Conservation (phyloP, 2,113 vertebrate genomes). For the Beaufortia kweichowensis region DNA sequence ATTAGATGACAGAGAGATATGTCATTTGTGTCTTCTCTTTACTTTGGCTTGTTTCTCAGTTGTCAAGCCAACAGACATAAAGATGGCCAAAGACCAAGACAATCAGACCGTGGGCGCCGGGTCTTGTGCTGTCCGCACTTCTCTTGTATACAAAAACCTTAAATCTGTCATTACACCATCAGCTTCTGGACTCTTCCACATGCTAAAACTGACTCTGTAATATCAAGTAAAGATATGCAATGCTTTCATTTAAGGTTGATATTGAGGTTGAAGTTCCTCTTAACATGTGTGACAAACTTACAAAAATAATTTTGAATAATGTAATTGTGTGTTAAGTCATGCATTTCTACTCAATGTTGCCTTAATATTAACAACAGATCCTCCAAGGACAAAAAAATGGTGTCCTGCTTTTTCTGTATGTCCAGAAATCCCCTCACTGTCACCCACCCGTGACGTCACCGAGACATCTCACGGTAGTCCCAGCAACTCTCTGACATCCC, state of each 20-base stretch:
- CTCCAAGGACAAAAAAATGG: too few species aligned
- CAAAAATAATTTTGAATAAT: background rate
- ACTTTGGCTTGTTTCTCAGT: background rate
- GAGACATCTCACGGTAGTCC: background rate
- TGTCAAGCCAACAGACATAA: constrained; percentile 16
- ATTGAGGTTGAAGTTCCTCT: background rate
- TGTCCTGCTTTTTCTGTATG: background rate
- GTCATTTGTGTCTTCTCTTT: background rate
- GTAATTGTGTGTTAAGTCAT: too few species aligned
- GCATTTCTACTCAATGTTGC: too few species aligned
- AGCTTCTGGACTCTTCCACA: background rate
- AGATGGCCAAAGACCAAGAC: background rate
- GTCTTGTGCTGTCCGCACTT: constrained; percentile 14
- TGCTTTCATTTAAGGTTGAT: background rate
- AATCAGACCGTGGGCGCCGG: constrained; percentile 15
- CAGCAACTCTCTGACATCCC: constrained; percentile 39
- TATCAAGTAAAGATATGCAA: background rate
- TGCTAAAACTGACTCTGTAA: constrained; percentile 3
- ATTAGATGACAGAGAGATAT: too few species aligned
- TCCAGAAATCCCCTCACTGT: background rate
- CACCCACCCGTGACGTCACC: constrained; percentile 17
- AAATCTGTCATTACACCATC: background rate
- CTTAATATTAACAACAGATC: too few species aligned
- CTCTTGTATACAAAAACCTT: constrained; percentile 11
- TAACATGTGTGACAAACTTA: background rate